Conservation (phyloP, 1,140 invertebrate genomes). For the Cephus cinctus region DNA sequence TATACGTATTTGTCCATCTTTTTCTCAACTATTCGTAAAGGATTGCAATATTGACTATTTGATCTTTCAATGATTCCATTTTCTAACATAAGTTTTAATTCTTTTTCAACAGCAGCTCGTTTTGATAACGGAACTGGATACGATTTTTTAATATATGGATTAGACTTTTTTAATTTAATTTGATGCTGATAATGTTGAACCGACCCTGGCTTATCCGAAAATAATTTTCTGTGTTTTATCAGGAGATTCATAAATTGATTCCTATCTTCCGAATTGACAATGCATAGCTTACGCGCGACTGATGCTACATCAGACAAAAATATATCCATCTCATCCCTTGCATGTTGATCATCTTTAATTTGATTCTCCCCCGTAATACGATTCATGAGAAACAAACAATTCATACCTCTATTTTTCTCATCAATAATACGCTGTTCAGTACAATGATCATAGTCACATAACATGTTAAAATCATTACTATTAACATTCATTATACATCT, state of each 20-base stretch:
- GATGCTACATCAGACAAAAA: not conserved
- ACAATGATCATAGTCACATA: no score
- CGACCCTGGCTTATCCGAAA: slow-evolving; percentile 10
- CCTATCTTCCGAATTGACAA: slow-evolving; percentile 1
- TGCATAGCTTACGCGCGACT: not conserved
- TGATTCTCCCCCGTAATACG: no score
- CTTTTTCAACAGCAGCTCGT: not conserved
- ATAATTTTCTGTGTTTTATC: slow-evolving; percentile 13
- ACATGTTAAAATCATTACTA: no score
- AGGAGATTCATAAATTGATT: slow-evolving; percentile 11
- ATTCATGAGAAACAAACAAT: no score
- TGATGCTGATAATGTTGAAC: slow-evolving; percentile 13
- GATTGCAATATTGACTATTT: slow-evolving; percentile 11
- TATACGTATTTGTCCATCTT: slow-evolving; percentile 4
- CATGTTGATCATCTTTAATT: not conserved
- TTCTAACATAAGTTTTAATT: slow-evolving; percentile 3
- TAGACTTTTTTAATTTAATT: slow-evolving; percentile 11
- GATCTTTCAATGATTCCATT: slow-evolving; percentile 9
- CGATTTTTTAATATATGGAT: not conserved
- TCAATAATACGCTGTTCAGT: no score
- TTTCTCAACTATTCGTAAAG: slow-evolving; percentile 10
- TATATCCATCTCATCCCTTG: not conserved
- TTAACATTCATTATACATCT: no score
- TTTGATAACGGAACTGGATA: not conserved
- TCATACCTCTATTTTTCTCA: no score